A percentile compares a stretch with the other conserved stretches of the same genome.
These are phyloP conservation scores for Dorcus hopei DNA, from an alignment of 2,888 invertebrate genomes.

Conservation along the genomic window DNA sequence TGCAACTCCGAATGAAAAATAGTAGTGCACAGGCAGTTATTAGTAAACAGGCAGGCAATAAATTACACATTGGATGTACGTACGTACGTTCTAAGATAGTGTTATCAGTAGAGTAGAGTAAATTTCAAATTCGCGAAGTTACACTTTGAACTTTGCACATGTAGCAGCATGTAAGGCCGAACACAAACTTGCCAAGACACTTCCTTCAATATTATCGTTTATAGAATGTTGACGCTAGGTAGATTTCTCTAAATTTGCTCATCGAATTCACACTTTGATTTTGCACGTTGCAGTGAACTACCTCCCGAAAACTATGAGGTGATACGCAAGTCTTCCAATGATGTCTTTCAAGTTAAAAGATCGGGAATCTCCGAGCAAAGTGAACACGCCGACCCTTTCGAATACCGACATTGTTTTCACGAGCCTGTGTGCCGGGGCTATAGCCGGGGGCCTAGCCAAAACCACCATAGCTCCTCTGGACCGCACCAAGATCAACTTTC, in stretches of 20 bases:
- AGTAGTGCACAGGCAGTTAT: no score
- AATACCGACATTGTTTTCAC: slow-evolving; percentile 67
- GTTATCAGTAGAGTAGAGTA: slow-evolving; percentile 4
- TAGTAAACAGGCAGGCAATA: no score
- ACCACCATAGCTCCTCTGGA: slow-evolving; percentile 96
- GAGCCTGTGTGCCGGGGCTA: slow-evolving; percentile 86
- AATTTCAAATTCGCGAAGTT: slow-evolving; percentile 5
- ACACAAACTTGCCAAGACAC: no score
- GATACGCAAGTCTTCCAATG: slow-evolving; percentile 24
- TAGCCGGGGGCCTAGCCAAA: slow-evolving; percentile 93
- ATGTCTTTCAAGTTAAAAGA: slow-evolving; percentile 25
- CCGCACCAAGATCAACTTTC: slow-evolving; percentile 97
- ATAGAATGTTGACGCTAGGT: no score
- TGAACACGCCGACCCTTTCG: slow-evolving; percentile 35
- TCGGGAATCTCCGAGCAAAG: slow-evolving; percentile 14
- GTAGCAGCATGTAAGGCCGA: background rate
- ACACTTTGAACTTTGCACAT: slow-evolving; percentile 24
- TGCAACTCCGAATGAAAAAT: no score
- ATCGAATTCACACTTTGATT: background rate
- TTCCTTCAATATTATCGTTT: no score
- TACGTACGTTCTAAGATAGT: background rate
- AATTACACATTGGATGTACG: no score
- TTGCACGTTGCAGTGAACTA: slow-evolving; percentile 8
- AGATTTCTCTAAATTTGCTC: no score
- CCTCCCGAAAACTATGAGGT: slow-evolving; percentile 26